Base-by-base conservation (phyloP, 1,140 invertebrate genomes). In the Odontomachus brunneus region DNA sequence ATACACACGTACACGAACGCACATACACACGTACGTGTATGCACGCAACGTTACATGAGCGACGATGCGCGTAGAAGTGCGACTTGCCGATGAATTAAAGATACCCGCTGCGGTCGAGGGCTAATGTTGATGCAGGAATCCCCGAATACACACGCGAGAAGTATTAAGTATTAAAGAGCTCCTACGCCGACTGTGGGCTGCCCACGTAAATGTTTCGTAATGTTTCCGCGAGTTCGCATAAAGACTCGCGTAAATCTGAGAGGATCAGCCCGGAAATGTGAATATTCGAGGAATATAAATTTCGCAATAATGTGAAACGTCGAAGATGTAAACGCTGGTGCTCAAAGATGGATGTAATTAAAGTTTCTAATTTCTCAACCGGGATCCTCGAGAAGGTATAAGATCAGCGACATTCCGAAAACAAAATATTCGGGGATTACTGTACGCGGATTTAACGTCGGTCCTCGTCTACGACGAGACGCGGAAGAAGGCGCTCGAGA, bases 11-110 rank as follows among this genome's bases (percentile, higher is more conserved):
- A 51, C 15, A 15, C 7, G 33, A 7, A 65, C 33, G 44, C 7
- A 15, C 11, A 19, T 7, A 22, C n/a, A 48, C 53, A 59, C 71
- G 19, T 44, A 62, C 72, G 60, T 33, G 48, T 19, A 60, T 38
- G 48, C 62, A 55, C 62, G 73, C 63, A 75, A 63, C 73, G 38
- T 78, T 51, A 69, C 44, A 51, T 63, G 75, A 67, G 33, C 75
- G 63, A 67, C 51, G 33, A 66, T 78, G 57, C 63, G 51, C 65
- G 57, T 17, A 51, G 33, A 71, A 71, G 33, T 63, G 65, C 66
- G 65, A 71, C 69, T 80, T 71, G 65, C n/a, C 65, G 51, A 71
- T 80, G 51, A 67, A 33, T 80, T 57, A 80, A 71, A 80, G 66
- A 71, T 69, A 80, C 74, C 17, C 17, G 63, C 48, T 44, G 62